Percentiles rank a stretch among this genome's conserved stretches.
phyloP scores from a whole-genome alignment of 2,797 vertebrate species.

The Pteropus rufus region DNA sequence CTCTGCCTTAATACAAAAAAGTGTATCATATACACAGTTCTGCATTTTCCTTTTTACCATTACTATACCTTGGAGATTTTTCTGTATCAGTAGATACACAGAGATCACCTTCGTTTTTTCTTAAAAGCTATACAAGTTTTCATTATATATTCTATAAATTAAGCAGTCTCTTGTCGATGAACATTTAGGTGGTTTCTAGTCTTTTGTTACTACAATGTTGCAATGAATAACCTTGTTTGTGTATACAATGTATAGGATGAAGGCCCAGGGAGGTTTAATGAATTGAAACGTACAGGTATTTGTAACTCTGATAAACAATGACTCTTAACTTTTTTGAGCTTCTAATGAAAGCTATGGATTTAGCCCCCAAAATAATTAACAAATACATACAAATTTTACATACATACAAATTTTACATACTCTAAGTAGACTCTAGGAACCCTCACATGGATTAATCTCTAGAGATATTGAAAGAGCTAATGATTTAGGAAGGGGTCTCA shows the following conservation, averaged over 20 bases:
- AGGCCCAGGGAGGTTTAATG: background rate
- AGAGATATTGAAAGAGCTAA: background rate
- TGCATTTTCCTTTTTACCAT: conserved; percentile 7
- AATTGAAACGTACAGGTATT: background rate
- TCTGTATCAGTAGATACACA: background rate
- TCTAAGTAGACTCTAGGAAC: background rate
- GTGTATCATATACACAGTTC: background rate
- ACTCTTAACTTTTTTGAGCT: background rate
- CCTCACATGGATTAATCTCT: background rate
- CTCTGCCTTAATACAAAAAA: background rate
- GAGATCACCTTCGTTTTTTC: background rate
- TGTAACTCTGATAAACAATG: conserved; percentile 2
- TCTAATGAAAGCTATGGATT: background rate
- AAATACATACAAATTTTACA: background rate
- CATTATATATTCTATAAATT: background rate
- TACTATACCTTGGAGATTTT: background rate
- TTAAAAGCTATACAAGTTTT: background rate
- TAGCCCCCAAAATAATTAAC: background rate
- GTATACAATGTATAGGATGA: background rate
- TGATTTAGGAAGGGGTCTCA: background rate
- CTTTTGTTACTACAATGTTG: background rate
- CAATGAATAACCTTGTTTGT: background rate
- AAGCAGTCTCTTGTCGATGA: background rate
- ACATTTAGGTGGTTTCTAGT: background rate
- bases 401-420: background rate